Conservation (phyloP, 2,797 vertebrate species). For the Zenarchopterus dispar region DNA sequence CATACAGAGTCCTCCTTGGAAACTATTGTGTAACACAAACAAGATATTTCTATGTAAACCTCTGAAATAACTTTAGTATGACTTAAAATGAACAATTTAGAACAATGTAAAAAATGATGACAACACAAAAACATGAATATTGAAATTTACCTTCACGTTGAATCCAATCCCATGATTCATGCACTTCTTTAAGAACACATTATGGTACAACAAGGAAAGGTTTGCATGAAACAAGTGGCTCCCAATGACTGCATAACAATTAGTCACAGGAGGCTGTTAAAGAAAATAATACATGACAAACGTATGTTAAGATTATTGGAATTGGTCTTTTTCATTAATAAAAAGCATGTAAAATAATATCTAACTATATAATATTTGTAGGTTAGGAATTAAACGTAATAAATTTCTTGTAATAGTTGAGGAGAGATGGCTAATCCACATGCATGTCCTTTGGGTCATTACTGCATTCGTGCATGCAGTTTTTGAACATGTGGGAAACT, state of each 20-base stretch:
- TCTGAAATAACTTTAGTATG: not conserved
- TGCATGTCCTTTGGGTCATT: constrained; percentile 63
- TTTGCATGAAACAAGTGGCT: constrained; percentile 83
- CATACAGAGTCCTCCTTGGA: too few relatives aligned
- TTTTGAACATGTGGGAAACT: constrained; percentile 68
- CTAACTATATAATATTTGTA: constrained; percentile 5
- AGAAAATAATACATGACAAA: not conserved
- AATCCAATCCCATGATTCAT: constrained; percentile 86
- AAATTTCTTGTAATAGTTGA: not conserved
- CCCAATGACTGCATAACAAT: constrained; percentile 81
- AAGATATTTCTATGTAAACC: too few relatives aligned
- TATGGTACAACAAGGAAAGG: constrained; percentile 84
- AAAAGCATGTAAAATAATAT: not conserved
- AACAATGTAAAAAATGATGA: not conserved
- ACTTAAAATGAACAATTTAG: not conserved
- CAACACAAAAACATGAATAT: not conserved
- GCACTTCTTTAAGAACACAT: constrained; percentile 86
- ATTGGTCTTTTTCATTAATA: not conserved
- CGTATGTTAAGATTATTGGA: not conserved
- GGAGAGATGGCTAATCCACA: constrained; percentile 44
- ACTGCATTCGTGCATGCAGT: constrained; percentile 62
- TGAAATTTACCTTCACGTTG: constrained; percentile 84
- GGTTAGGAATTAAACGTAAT: constrained; percentile 5
- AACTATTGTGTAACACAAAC: too few relatives aligned
- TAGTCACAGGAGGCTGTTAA: constrained; percentile 54